Evolutionary conservation across 2,888 invertebrate species (phyloP), one percentile per base, ranked within the genome.

Genomic region (Ophonus ardosiacus): DNA sequence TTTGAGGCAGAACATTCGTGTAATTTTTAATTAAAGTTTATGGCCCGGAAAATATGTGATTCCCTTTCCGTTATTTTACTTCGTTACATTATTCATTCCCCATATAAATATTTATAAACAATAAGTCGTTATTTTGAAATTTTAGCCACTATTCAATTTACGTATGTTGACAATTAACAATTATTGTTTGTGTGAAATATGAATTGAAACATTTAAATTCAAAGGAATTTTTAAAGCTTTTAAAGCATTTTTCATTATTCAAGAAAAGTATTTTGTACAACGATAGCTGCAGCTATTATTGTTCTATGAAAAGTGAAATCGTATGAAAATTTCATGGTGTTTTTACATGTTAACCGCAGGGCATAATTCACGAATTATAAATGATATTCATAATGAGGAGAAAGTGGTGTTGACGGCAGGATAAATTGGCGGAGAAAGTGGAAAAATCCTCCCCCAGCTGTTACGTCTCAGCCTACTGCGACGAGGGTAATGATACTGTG

Each of bases 361-460:
- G 43, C 43, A 51, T 81, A 81, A 43, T 65, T 81, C 51, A 51
- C 65, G 51, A 80, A 81, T 81, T 81, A 81, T 81, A 81, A 81
- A 81, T 81, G 63, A 51, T 81, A 40, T 65, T 51, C 81, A 65
- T 81, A 81, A 81, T 51, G 81, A 81, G 81, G 38, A 65, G 43
- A 81, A 40, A 63, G 65, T 81, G 56, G 65, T 65, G 65, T 38
- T 81, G 81, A 65, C 51, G 65, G 40, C 10, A 43, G 51, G 43
- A 81, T 65, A 81, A 81, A 81, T 81, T 43, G 38, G 43, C 13
- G 43, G 10, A 13, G 43, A 13, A 51, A 51, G 43, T 10, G 43
- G 43, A 51, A 51, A 51, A 51, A 51, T 51, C 43, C 43, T 51
- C 13, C 13, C 10, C 13, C 43, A 51, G 43, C 43, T 51, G 43